Percentiles rank a stretch among this genome's conserved stretches.
Conservation (phyloP, 1,140 invertebrate species). For the Hestina assimilis region DNA sequence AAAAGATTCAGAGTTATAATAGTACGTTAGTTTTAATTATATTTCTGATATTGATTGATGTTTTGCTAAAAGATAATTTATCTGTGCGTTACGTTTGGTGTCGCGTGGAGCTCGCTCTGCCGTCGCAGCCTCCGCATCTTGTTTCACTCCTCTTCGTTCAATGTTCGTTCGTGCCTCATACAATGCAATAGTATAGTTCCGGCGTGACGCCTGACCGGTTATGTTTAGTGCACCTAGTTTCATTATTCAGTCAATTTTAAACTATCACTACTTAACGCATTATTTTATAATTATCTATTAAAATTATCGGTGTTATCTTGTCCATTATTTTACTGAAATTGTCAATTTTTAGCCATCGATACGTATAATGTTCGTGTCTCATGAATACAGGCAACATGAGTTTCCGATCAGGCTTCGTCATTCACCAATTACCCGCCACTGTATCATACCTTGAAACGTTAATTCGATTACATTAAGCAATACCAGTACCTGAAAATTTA, state of each 20-base stretch:
- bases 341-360: no score
- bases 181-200: not conserved
- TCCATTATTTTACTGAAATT: not conserved
- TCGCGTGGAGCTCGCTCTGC: conserved; percentile 44
- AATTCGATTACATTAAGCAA: conserved; percentile 63
- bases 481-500: conserved; percentile 72
- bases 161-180: not conserved
- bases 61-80: conserved; percentile 77
- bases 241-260: no score
- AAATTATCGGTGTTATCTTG: no score
- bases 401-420: conserved; percentile 13
- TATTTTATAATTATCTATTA: no score
- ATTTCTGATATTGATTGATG: conserved; percentile 77
- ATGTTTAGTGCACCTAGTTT: not conserved
- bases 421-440: conserved; percentile 8
- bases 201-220: conserved; percentile 4
- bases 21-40: conserved; percentile 78
- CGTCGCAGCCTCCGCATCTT: conserved; percentile 34
- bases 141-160: not conserved
- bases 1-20: conserved; percentile 70
- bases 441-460: conserved; percentile 12
- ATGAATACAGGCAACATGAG: not conserved
- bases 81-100: conserved; percentile 70
- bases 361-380: not conserved
- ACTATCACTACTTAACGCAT: no score